phyloP scores from a whole-genome alignment of 2,113 vertebrate genomes.

The Salvelinus namaycush region DNA sequence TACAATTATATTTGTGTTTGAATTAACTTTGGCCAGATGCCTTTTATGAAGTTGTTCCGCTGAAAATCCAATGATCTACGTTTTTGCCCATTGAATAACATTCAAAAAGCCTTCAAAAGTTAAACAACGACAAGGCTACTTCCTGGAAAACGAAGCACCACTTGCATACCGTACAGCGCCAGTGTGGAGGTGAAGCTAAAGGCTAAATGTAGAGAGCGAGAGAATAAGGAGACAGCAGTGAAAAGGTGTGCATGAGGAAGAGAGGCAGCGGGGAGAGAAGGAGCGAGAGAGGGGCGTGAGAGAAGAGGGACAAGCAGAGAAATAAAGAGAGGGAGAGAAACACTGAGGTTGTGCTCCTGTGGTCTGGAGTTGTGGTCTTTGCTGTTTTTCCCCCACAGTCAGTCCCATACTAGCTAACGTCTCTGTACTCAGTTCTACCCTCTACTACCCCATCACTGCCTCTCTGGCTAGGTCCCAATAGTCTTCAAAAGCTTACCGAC shows the following conservation, averaged over 20 bases:
- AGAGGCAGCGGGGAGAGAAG: background rate
- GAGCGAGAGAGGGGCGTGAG: background rate
- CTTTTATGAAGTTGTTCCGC: too few species aligned
- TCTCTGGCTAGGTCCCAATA: background rate
- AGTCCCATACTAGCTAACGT: too few species aligned
- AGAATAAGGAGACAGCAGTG: background rate
- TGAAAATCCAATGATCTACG: too few species aligned
- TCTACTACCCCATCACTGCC: background rate
- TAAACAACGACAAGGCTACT: too few species aligned
- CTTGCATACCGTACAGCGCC: background rate
- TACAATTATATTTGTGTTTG: too few species aligned
- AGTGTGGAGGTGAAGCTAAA: conserved; percentile 25
- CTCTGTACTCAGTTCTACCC: background rate
- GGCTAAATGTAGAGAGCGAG: conserved; percentile 13
- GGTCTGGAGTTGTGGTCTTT: conserved; percentile 50
- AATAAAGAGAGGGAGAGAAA: background rate
- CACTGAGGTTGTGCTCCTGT: conserved; percentile 52
- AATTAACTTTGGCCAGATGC: too few species aligned
- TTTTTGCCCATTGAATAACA: too few species aligned
- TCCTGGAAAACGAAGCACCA: too few species aligned
- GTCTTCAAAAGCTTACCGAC: background rate
- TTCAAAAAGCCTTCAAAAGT: too few species aligned
- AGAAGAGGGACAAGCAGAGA: background rate
- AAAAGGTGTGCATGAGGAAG: background rate
- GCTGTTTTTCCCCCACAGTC: conserved; percentile 48